These are phyloP conservation scores for Hemithea aestivaria DNA, from an alignment of 2,888 invertebrate genomes.

Conservation along the genomic window DNA sequence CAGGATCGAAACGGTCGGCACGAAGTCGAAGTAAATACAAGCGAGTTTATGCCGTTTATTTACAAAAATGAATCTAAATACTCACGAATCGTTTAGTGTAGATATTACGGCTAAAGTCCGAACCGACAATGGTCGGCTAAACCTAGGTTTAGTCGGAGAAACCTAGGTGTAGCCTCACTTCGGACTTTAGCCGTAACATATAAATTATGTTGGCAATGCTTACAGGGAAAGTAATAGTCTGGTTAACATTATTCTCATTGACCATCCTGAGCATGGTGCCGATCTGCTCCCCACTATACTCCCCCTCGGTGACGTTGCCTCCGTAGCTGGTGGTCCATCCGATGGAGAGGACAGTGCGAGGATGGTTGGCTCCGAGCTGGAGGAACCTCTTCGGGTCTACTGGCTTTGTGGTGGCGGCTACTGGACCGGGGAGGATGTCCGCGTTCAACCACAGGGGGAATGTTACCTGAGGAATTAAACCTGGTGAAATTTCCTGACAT, in stretches of 20 bases:
- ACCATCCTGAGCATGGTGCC: constrained; percentile 83
- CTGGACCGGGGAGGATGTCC: constrained; percentile 89
- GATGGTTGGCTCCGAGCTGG: constrained; percentile 75
- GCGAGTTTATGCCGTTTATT: no score
- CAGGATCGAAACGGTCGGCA: no score
- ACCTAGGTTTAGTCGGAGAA: no score
- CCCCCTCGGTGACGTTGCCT: constrained; percentile 70
- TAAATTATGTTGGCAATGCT: constrained; percentile 29
- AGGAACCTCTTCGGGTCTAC: constrained; percentile 84
- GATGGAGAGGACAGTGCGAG: constrained; percentile 84
- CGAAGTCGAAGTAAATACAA: no score
- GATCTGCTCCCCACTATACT: constrained; percentile 82
- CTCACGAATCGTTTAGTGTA: no score
- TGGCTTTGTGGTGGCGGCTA: constrained; percentile 76
- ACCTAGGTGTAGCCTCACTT: no score
- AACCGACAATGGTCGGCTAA: no score
- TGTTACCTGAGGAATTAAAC: constrained; percentile 78
- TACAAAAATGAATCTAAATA: no score
- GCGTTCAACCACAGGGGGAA: constrained; percentile 93
- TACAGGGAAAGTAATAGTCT: constrained; percentile 88
- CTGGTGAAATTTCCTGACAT: no score
- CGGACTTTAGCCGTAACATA: no score
- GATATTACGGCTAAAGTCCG: no score
- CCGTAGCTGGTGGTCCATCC: constrained; percentile 90
- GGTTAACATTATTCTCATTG: constrained; percentile 74